phyloP scores from a whole-genome alignment of 2,888 invertebrate species.

The Sussaba pulchella region DNA sequence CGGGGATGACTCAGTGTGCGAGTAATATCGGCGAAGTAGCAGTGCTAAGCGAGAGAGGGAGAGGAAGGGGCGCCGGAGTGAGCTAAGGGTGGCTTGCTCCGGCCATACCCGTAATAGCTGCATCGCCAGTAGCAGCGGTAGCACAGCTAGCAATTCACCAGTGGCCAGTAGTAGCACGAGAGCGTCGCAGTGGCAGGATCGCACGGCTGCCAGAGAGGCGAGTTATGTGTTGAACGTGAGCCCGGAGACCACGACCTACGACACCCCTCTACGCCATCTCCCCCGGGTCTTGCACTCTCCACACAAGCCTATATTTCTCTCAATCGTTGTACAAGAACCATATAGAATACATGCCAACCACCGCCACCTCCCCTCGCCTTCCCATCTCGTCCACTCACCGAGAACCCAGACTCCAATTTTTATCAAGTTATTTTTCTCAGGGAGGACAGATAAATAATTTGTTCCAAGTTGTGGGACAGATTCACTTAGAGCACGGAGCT shows the following conservation, averaged over 20 bases:
- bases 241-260: slow-evolving; percentile 72
- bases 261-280: slow-evolving; percentile 68
- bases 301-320: slow-evolving; percentile 20
- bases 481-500: slow-evolving; percentile 3
- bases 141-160: slow-evolving; percentile 31
- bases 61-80: not conserved
- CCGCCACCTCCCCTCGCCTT: not conserved
- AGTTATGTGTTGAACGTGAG: slow-evolving; percentile 77
- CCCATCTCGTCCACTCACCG: slow-evolving; percentile 42
- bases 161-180: slow-evolving; percentile 41
- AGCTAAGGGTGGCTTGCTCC: not conserved
- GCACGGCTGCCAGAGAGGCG: slow-evolving; percentile 64
- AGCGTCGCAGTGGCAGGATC: slow-evolving; percentile 25
- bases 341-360: slow-evolving; percentile 58
- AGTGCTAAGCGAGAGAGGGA: slow-evolving; percentile 29
- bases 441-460: slow-evolving; percentile 13
- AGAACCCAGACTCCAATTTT: slow-evolving; percentile 15
- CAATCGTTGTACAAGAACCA: slow-evolving; percentile 22
- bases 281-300: slow-evolving; percentile 21
- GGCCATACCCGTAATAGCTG: slow-evolving; percentile 43
- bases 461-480: slow-evolving; percentile 10
- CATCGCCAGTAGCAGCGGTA: slow-evolving; percentile 30
- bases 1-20: slow-evolving; percentile 68
- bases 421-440: slow-evolving; percentile 29
- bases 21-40: slow-evolving; percentile 69